Evolutionary conservation across 2,113 vertebrate species (phyloP), one percentile per base, ranked within the genome.

Genomic region (Crotalus tigris): DNA sequence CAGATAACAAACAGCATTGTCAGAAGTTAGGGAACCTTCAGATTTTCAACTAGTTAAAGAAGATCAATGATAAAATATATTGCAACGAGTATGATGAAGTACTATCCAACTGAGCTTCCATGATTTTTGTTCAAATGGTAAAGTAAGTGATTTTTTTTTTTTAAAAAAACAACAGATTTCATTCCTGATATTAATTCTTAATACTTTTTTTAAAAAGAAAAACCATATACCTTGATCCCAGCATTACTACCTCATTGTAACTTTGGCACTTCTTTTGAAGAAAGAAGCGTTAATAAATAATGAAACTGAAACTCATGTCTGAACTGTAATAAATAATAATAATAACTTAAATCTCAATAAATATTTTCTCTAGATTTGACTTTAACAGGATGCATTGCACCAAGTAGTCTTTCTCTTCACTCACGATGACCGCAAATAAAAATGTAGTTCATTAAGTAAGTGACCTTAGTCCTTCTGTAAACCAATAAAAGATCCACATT

Each of bases 341-440:
- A 99, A 99, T 99, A 99, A 99, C 98, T 99, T 99, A 98, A 98
- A 98, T 98, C 97, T 99, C 97, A 99, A 99, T 99, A 99, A 99
- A 99, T 99, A 99, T 98, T 98, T 98, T 98, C 98, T 98, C 97
- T 98, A 98, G 97, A 98, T 96, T 98, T 97, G 98, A 97, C 97
- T 98, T 98, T 98, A 98, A 98, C 98, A 87, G 97, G 98, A 98
- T 98, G 98, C 98, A 98, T 98, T 98, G 97, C 98, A 98, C 97
- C 98, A 96, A 97, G 97, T 98, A 98, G 97, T 98, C 97, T 98
- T 97, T 98, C 97, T 97, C 97, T 96, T 97, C 97, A 97, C 97
- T 96, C 97, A 96, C 93, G 93, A 97, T 95, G 97, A 98, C 97
- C 97, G n/a, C 57, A 98, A 94, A 96, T 95, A 98, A 96, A 97